phyloP scores from a whole-genome alignment of 2,888 invertebrate genomes.

The Taenaris catops region DNA sequence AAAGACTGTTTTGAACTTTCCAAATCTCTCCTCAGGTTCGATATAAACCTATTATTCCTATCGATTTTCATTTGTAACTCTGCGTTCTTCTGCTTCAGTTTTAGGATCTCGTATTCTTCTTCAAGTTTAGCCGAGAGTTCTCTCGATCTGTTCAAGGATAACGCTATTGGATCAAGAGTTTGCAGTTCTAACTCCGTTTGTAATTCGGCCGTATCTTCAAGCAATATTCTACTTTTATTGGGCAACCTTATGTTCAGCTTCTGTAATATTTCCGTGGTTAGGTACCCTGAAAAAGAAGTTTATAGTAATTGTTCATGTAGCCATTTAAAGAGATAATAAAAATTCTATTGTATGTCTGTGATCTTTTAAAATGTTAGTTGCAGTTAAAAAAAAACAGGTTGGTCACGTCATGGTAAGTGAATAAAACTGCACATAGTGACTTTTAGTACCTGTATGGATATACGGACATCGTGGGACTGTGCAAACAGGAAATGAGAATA shows the following conservation, averaged over 20 bases:
- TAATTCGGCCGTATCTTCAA: conserved; percentile 36
- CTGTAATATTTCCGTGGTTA: conserved; percentile 44
- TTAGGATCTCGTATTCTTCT: conserved; percentile 56
- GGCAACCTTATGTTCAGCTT: conserved; percentile 55
- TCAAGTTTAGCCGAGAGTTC: conserved; percentile 41
- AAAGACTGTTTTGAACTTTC: conserved; percentile 43
- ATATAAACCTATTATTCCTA: conserved; percentile 50
- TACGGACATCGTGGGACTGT: no score
- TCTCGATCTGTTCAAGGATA: conserved; percentile 44
- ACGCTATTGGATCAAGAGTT: conserved; percentile 45
- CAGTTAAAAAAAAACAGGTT: no score
- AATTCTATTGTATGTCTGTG: no score
- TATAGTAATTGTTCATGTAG: no score
- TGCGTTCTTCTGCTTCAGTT: conserved; percentile 51
- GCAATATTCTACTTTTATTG: conserved; percentile 47
- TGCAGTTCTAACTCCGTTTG: conserved; percentile 37
- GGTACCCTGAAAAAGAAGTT: no score
- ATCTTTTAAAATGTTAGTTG: no score
- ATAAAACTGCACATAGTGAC: no score
- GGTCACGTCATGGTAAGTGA: no score
- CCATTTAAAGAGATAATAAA: no score
- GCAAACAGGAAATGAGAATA: no score
- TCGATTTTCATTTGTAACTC: conserved; percentile 54
- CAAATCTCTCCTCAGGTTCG: conserved; percentile 46
- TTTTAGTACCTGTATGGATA: no score